A percentile compares a stretch with the other conserved stretches of the same genome.
phyloP scores from a whole-genome alignment of 2,888 invertebrate species.

The Clivina fossor region DNA sequence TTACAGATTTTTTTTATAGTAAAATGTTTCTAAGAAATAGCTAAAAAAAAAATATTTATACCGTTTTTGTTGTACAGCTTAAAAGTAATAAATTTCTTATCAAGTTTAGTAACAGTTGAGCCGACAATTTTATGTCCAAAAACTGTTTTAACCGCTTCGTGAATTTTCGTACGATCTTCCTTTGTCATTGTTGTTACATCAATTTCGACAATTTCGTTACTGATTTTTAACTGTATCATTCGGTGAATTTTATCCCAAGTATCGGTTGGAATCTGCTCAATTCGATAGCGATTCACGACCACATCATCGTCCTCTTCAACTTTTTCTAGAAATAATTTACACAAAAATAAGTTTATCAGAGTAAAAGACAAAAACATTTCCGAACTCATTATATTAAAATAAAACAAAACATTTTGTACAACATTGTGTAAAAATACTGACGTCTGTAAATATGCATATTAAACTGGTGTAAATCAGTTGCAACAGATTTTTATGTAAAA shows the following conservation, averaged over 20 bases:
- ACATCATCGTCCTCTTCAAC: constrained; percentile 56
- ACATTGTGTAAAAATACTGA: too few relatives aligned
- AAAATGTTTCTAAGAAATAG: too few relatives aligned
- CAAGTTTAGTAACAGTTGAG: constrained; percentile 65
- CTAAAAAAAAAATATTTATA: constrained; percentile 37
- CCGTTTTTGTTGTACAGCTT: constrained; percentile 57
- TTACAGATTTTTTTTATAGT: neutral
- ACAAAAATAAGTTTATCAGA: neutral
- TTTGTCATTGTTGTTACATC: constrained; percentile 71
- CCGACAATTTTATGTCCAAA: constrained; percentile 67
- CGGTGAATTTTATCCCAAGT: constrained; percentile 64
- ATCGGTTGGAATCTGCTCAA: constrained; percentile 62
- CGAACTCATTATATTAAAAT: too few relatives aligned
- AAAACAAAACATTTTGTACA: too few relatives aligned
- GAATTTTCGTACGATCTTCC: constrained; percentile 70
- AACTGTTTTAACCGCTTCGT: constrained; percentile 68
- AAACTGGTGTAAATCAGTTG: too few relatives aligned
- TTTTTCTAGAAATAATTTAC: constrained; percentile 2
- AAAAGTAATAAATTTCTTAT: constrained; percentile 65
- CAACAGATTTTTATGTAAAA: too few relatives aligned
- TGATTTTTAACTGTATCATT: constrained; percentile 49
- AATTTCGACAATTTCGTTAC: constrained; percentile 53
- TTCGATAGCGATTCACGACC: constrained; percentile 54
- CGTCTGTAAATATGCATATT: too few relatives aligned
- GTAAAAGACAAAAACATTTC: too few relatives aligned